Base-by-base conservation (phyloP, 2,888 invertebrate genomes). In the Dexiosoma caninum region DNA sequence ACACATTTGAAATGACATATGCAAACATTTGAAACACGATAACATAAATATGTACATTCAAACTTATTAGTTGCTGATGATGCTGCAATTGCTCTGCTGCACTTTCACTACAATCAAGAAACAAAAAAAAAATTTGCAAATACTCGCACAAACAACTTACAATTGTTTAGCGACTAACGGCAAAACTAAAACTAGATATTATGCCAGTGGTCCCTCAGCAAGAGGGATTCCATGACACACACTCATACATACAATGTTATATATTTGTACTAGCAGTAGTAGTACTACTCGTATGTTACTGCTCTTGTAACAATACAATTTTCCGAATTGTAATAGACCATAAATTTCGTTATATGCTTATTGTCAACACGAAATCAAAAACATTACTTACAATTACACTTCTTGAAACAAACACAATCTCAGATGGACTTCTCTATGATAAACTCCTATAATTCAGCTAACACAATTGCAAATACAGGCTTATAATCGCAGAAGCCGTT, bases 341-440 rank as follows among this genome's bases (percentile, higher is more conserved):
- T 83, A 83, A 82, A 83, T 83, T 82, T 79, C 46, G 67, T 76
- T 76, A 75, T 71, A 62, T 19, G 81, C 64, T 81, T 74, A 71
- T 79, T 82, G 82, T 82, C 83, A 82, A 85, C 86, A 81, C 85
- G 85, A 87, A 87, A 87, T 87, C 88, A 87, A 87, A 87, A 81
- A 82, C 83, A 83, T 81, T 80, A 78, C 76, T 81, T 70, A 57
- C 75, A 51, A 53, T 27, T 62, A 55, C 51, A 72, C 27, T 67
- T 42, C 62, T 21, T 0, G 10, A 27, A 14, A 59, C 14, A 44
- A 9, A 12, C 8, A 19, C 57, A 53, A 53, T 21, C 23, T 12
- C 23, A 23, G n/a, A n/a, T 53, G 53, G 5, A 40, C 8, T 37
- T 49, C 49, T 40, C 16, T 40, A 7, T 27, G 44, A n/a, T 16